Evolutionary conservation across 2,888 invertebrate species (phyloP).

Genomic region (Germaria angustata): DNA sequence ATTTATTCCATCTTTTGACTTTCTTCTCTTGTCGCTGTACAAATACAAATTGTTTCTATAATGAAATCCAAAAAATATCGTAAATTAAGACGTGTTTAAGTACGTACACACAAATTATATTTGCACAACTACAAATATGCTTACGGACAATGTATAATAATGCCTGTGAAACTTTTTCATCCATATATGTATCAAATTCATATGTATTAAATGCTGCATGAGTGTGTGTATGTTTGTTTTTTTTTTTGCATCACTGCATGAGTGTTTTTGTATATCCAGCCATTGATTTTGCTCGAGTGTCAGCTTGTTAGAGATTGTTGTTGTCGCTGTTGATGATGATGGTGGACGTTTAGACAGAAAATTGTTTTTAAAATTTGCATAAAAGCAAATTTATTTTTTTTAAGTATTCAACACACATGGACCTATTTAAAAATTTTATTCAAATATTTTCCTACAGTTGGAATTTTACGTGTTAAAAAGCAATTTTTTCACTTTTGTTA

Average conservation of each 20-base stretch:
- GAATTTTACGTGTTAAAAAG: not conserved
- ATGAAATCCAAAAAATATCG: too few relatives aligned
- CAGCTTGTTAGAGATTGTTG: not conserved
- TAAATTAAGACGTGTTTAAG: too few relatives aligned
- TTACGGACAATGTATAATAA: not conserved
- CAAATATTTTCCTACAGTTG: not conserved
- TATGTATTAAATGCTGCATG: not conserved
- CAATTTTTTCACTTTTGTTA: slow-evolving; percentile 20
- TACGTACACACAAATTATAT: not conserved
- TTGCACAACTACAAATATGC: not conserved
- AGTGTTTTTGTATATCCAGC: too few relatives aligned
- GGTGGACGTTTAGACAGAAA: slow-evolving; percentile 37
- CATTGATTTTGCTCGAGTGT: not conserved
- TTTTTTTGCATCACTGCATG: too few relatives aligned
- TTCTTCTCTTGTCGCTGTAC: too few relatives aligned
- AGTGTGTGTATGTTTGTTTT: too few relatives aligned
- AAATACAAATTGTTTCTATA: too few relatives aligned
- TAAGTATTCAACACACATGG: too few relatives aligned
- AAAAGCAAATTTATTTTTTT: slow-evolving; percentile 29
- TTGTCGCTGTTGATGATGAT: not conserved
- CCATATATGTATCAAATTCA: slow-evolving; percentile 4
- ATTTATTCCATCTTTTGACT: too few relatives aligned
- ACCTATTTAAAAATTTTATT: not conserved
- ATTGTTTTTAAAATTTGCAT: slow-evolving; percentile 39
- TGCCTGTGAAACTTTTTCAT: slow-evolving; percentile 3